Conservation (phyloP, 2,113 vertebrate species). For the Hystrix cristata region DNA sequence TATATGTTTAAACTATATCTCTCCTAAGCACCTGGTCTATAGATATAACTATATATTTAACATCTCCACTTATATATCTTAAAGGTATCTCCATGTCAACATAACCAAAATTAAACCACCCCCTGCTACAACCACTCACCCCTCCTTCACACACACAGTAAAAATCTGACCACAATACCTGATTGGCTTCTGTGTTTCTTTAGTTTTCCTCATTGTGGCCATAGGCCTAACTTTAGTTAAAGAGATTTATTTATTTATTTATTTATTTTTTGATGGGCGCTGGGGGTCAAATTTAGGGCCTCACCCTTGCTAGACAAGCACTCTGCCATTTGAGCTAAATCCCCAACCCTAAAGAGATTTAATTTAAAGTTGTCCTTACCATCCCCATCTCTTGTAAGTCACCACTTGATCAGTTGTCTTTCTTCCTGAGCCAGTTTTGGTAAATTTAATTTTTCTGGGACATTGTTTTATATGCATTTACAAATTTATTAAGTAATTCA, state of each 20-base stretch:
- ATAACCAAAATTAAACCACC: background rate
- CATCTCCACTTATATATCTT: background rate
- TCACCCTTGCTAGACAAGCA: too few relatives aligned
- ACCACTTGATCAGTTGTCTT: background rate
- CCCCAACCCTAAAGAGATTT: background rate
- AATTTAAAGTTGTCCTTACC: background rate
- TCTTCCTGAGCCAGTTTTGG: slow-evolving; percentile 41
- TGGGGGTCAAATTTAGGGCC: too few relatives aligned
- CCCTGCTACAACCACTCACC: background rate
- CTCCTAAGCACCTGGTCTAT: background rate
- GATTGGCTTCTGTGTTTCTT: background rate
- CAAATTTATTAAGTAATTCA: background rate
- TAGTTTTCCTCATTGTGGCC: background rate
- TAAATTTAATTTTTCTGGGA: slow-evolving; percentile 57
- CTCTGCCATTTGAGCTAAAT: too few relatives aligned
- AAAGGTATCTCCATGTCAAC: background rate
- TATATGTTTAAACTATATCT: slow-evolving; percentile 17
- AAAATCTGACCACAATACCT: background rate
- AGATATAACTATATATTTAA: background rate
- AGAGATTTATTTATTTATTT: background rate
- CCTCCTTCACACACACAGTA: background rate
- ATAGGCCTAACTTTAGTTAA: background rate
- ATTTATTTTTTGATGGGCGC: too few relatives aligned
- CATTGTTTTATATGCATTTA: slow-evolving; percentile 34
- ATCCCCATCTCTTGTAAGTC: background rate